Conservation (phyloP, 2,113 vertebrate genomes). For the Heteronetta atricapilla region DNA sequence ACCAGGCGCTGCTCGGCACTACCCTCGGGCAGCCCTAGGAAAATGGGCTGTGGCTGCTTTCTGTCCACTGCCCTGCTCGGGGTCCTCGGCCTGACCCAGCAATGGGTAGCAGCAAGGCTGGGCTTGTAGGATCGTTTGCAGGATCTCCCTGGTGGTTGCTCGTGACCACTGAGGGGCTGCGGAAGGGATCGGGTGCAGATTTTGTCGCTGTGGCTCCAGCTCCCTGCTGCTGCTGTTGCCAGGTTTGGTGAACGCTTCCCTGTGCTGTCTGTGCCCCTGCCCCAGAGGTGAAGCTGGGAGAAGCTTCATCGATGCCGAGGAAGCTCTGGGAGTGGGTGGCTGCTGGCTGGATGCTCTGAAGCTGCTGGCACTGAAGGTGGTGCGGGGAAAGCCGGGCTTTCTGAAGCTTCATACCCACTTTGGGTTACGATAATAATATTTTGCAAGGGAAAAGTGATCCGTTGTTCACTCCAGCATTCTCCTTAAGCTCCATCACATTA, state of each 20-base stretch:
- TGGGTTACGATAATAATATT: not conserved
- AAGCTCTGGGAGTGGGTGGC: not conserved
- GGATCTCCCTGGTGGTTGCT: not conserved
- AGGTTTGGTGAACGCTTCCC: too few species aligned
- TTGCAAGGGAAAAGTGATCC: not conserved
- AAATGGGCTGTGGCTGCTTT: not conserved
- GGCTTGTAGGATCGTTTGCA: not conserved
- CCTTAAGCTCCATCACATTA: not conserved
- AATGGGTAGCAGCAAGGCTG: not conserved
- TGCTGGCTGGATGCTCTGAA: too few species aligned
- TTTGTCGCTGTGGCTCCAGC: not conserved
- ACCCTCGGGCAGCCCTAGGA: too few species aligned
- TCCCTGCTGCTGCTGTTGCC: not conserved
- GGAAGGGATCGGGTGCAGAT: not conserved
- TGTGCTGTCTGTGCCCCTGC: not conserved
- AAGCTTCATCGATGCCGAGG: not conserved
- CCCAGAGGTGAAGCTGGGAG: not conserved
- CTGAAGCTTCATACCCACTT: not conserved
- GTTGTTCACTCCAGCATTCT: not conserved
- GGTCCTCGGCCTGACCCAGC: not conserved
- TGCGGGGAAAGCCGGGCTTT: not conserved
- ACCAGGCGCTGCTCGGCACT: not conserved
- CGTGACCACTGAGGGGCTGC: not conserved
- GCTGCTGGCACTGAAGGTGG: too few species aligned
- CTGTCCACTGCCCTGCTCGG: not conserved